Conservation (phyloP, 2,888 invertebrate species). For the Lymantria dispar region DNA sequence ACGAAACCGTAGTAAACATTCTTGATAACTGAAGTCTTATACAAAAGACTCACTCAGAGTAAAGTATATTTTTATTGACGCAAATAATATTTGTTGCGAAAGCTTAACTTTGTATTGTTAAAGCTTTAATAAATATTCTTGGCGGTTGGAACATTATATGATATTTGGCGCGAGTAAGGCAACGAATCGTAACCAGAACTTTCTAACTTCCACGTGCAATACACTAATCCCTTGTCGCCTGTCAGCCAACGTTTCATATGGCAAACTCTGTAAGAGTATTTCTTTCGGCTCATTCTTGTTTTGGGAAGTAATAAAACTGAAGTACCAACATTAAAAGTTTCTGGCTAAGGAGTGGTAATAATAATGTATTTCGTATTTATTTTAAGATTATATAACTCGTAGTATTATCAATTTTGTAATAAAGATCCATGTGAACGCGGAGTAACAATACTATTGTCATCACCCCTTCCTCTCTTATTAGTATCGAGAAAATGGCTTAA, state of each 20-base stretch:
- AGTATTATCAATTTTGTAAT: no score
- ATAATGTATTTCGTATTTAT: not conserved
- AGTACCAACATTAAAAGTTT: constrained; percentile 4
- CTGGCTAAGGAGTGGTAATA: not conserved
- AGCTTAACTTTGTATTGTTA: constrained; percentile 27
- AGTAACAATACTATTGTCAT: no score
- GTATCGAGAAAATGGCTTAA: no score
- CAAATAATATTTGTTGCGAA: constrained; percentile 21
- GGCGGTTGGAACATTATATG: constrained; percentile 24
- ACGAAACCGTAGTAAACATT: not conserved
- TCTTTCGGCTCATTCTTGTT: constrained; percentile 22
- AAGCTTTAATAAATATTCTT: constrained; percentile 33
- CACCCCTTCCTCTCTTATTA: no score
- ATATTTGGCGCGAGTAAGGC: constrained; percentile 27
- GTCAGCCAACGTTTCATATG: constrained; percentile 22
- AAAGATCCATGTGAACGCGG: no score
- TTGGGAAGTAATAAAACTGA: constrained; percentile 20
- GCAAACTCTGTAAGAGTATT: constrained; percentile 26
- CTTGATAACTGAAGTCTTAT: not conserved
- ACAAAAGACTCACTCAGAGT: not conserved
- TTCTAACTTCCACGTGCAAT: constrained; percentile 23
- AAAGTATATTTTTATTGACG: not conserved
- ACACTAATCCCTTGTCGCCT: constrained; percentile 37
- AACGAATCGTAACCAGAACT: constrained; percentile 34
- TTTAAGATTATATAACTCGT: not conserved